These are phyloP conservation scores for Drosophila malerkotliana DNA, from an alignment of 1,140 invertebrate genomes.

Conservation along the genomic window DNA sequence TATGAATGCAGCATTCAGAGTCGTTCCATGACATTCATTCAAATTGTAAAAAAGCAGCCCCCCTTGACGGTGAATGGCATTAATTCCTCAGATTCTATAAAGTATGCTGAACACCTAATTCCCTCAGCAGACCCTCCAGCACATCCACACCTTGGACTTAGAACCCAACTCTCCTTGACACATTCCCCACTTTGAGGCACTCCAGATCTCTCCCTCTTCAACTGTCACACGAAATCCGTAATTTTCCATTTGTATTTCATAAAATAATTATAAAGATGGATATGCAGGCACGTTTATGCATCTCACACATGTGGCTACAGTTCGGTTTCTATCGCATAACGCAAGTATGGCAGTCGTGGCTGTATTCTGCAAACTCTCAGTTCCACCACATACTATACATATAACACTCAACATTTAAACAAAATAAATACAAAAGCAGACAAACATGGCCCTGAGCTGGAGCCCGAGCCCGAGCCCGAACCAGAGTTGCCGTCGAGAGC, in stretches of 20 bases:
- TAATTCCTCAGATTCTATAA: slow-evolving; percentile 25
- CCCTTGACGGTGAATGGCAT: slow-evolving; percentile 7
- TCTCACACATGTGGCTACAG: not conserved
- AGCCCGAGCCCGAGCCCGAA: too few relatives aligned
- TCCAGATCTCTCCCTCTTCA: slow-evolving; percentile 2
- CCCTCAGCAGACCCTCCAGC: slow-evolving; percentile 27
- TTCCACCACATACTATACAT: not conserved
- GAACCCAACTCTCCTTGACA: slow-evolving; percentile 46
- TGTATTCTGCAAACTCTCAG: slow-evolving; percentile 39
- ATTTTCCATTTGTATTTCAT: not conserved
- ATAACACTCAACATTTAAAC: slow-evolving; percentile 39
- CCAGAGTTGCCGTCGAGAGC: slow-evolving; percentile 50
- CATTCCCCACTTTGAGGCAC: slow-evolving; percentile 44
- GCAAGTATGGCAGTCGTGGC: slow-evolving; percentile 51
- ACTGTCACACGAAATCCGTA: slow-evolving; percentile 41
- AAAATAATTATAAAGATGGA: too few relatives aligned
- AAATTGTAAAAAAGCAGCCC: slow-evolving; percentile 20
- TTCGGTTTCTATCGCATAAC: slow-evolving; percentile 56
- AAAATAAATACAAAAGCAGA: slow-evolving; percentile 34
- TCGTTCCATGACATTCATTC: slow-evolving; percentile 8
- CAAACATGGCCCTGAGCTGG: slow-evolving; percentile 73
- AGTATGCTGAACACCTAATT: slow-evolving; percentile 50
- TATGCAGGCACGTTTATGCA: too few relatives aligned
- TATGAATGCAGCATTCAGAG: slow-evolving; percentile 1
- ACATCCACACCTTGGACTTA: slow-evolving; percentile 31